Conservation (phyloP, 2,797 vertebrate genomes). For the Dryobates pubescens region DNA sequence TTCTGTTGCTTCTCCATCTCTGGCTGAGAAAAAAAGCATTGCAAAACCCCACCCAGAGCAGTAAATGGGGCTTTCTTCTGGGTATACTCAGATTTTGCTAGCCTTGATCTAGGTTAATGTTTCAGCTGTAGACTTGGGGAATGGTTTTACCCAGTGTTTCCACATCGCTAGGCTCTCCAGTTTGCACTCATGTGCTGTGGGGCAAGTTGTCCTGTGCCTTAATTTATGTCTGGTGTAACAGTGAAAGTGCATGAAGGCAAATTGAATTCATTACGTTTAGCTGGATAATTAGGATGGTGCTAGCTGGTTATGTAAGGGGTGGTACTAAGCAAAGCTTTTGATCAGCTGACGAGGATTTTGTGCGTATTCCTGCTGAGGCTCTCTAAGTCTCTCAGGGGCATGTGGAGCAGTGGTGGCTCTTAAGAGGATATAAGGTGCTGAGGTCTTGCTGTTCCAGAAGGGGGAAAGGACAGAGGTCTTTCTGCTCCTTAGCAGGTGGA, state of each 20-base stretch:
- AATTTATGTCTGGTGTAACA: background rate
- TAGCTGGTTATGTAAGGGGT: background rate
- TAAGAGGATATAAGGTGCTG: constrained; percentile 21
- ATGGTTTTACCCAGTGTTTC: background rate
- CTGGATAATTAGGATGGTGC: constrained; percentile 52
- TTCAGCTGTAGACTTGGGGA: background rate
- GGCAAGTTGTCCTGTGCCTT: rapidly evolving
- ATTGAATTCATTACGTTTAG: background rate
- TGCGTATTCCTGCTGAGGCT: constrained; percentile 2
- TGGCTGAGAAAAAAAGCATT: background rate
- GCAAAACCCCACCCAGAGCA: background rate
- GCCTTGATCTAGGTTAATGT: background rate
- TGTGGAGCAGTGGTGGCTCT: background rate
- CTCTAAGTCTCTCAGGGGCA: background rate
- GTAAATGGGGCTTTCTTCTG: background rate
- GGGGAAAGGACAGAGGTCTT: constrained; percentile 6
- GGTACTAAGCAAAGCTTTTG: constrained; percentile 56
- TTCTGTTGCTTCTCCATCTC: constrained; percentile 53
- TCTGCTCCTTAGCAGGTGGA: background rate
- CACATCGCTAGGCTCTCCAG: background rate
- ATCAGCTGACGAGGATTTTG: constrained; percentile 57
- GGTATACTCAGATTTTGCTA: background rate
- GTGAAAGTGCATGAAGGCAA: constrained; percentile 1
- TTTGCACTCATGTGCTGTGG: background rate
- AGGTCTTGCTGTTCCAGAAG: background rate